phyloP scores from a whole-genome alignment of 1,140 invertebrate genomes.

The Trissolcus basalis region DNA sequence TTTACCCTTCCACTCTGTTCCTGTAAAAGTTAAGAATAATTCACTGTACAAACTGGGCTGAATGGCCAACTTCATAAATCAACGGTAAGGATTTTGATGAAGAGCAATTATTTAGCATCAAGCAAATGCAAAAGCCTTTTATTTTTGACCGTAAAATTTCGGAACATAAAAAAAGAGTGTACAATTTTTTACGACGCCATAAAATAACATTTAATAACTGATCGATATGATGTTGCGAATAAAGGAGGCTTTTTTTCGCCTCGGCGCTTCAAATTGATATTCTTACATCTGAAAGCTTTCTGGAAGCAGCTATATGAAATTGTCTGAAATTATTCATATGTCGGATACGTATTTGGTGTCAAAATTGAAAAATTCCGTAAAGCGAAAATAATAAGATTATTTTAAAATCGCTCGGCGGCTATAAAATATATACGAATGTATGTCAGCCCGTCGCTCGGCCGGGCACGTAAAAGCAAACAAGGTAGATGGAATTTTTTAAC shows the following conservation, averaged over 20 bases:
- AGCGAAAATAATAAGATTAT: slow-evolving; percentile 20
- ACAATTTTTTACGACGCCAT: no score
- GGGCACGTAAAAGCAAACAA: no score
- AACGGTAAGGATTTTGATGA: slow-evolving; percentile 14
- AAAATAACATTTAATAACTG: no score
- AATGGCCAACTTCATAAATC: slow-evolving; percentile 7
- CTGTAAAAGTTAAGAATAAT: slow-evolving; percentile 73
- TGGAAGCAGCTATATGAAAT: background rate
- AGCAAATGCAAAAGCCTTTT: no score
- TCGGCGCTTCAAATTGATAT: no score
- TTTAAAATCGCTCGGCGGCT: slow-evolving; percentile 12
- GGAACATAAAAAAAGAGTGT: no score
- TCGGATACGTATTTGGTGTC: slow-evolving; percentile 13
- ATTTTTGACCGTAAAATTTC: no score
- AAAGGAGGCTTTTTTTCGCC: no score
- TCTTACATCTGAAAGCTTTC: no score
- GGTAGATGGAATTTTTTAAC: no score
- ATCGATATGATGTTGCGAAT: no score
- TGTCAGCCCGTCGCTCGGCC: background rate
- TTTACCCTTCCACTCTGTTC: slow-evolving; percentile 66
- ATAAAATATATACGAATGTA: slow-evolving; percentile 7
- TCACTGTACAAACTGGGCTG: slow-evolving; percentile 62
- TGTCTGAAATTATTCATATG: slow-evolving; percentile 13
- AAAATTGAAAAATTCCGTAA: slow-evolving; percentile 29
- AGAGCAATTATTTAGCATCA: no score